Conservation (phyloP, 1,140 invertebrate species). For the Amphibalanus amphitrite region DNA sequence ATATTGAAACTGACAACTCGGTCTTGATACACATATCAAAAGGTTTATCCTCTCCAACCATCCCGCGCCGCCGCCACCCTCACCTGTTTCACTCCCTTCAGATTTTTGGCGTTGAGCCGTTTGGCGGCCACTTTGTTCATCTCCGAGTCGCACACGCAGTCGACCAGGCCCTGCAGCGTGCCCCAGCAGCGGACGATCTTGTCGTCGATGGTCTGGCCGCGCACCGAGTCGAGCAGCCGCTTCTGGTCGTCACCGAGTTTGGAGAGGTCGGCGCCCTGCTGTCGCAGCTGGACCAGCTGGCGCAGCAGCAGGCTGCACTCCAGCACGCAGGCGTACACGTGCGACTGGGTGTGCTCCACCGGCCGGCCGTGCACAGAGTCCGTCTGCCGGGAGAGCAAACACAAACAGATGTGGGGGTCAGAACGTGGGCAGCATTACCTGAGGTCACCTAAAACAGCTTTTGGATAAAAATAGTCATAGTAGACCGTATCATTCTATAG, state of each 20-base stretch:
- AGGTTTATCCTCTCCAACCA: background rate
- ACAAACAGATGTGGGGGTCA: too few species aligned
- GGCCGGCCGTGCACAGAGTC: background rate
- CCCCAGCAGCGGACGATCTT: slow-evolving; percentile 31
- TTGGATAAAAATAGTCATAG: too few species aligned
- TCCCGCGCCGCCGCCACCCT: background rate
- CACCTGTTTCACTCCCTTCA: background rate
- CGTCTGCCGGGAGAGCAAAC: too few species aligned
- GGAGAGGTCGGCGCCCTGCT: slow-evolving; percentile 6
- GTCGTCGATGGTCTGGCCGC: slow-evolving; percentile 25
- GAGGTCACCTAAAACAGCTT: too few species aligned
- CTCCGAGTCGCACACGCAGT: slow-evolving; percentile 32
- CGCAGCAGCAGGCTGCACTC: slow-evolving; percentile 7
- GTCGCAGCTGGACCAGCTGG: slow-evolving; percentile 9
- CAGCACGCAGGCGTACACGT: slow-evolving; percentile 9
- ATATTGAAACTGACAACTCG: too few species aligned
- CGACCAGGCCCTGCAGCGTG: slow-evolving; percentile 30
- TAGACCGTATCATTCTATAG: too few species aligned
- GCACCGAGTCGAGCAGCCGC: slow-evolving; percentile 17
- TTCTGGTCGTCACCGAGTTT: slow-evolving; percentile 12
- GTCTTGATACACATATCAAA: too few species aligned
- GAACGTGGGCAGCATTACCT: too few species aligned
- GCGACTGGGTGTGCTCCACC: background rate
- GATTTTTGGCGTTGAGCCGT: slow-evolving; percentile 12
- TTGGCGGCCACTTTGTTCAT: slow-evolving; percentile 21